A percentile compares a stretch with the other conserved stretches of the same genome.
Evolutionary conservation across 2,797 vertebrate species (phyloP).

Genomic region (Luscinia megarhynchos): DNA sequence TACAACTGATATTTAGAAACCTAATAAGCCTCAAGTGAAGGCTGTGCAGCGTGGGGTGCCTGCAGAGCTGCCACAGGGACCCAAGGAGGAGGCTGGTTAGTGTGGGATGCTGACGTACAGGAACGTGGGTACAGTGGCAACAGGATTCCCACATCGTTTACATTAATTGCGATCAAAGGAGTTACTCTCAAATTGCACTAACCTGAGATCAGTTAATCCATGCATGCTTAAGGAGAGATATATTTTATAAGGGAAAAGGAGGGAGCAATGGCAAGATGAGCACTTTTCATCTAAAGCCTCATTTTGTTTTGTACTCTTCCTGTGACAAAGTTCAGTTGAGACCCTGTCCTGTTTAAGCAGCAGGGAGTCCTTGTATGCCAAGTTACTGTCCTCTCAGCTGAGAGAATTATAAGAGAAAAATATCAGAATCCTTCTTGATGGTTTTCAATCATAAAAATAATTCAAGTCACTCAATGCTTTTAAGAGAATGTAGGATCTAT

Average conservation of each 20-base stretch:
- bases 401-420: neutral
- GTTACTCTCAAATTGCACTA: neutral
- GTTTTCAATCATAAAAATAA: neutral
- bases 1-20: neutral
- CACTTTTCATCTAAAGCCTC: neutral
- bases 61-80: neutral
- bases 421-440: neutral
- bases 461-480: neutral
- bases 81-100: neutral
- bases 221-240: neutral
- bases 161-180: conserved; percentile 16
- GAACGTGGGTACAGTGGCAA: neutral
- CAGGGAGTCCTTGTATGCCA: neutral
- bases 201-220: neutral
- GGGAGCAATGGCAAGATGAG: neutral
- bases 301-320: neutral
- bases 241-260: neutral
- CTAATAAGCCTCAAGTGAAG: neutral
- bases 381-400: neutral
- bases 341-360: neutral
- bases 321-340: neutral
- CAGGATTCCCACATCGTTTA: neutral
- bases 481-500: neutral
- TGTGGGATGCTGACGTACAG: neutral
- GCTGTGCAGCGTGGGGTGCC: neutral